Base-by-base conservation (phyloP, 2,797 vertebrate genomes). In the Eulemur coronatus region DNA sequence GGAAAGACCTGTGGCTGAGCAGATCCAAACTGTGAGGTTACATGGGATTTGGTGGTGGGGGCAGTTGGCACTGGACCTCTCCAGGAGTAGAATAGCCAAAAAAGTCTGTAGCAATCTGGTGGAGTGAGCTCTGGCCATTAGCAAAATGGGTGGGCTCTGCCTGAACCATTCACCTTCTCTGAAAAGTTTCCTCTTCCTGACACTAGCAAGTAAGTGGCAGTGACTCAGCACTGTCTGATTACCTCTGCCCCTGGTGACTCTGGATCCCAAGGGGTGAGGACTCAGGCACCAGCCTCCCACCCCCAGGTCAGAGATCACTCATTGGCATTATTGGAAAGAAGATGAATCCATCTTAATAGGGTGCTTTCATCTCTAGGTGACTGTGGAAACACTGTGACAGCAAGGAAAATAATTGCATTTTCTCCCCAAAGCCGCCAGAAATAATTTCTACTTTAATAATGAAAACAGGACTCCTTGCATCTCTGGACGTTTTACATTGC, bases 361-460 rank as follows among this genome's bases (percentile, higher is more conserved):
- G 30, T 82, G 9, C 55, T 85, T 35, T 63, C 82, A 91, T 95
- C 89, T 92, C 67, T 86, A 88, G 88, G 76, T 91, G 81, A 96
- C 72, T 84, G 50, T 92, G 69, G 81, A 75, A 89, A 96, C 86
- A 84, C 52, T 72, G 67, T 78, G 81, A 67, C 69, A 96, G 96
- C 72, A 96, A 93, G 52, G 70, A 84, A 96, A 97, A 97, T 95
- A 97, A 96, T 93, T 96, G 48, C 93, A 52, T 95, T 96, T 97
- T 87, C 73, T 72, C 76, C 80, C 80, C 84, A 94, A 93, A 94
- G 92, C 52, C 0, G 0, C 33, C 2, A 1, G 95, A 92, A 97
- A 95, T 48, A 65, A 95, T 96, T 95, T 95, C 52, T 78, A 22
- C 41, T 84, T 94, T 93, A 95, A 91, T 89, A 63, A 84, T 87